Evolutionary conservation across 2,797 vertebrate species (phyloP), one percentile per base, ranked within the genome.

Genomic region (Coregonus ussuriensis): DNA sequence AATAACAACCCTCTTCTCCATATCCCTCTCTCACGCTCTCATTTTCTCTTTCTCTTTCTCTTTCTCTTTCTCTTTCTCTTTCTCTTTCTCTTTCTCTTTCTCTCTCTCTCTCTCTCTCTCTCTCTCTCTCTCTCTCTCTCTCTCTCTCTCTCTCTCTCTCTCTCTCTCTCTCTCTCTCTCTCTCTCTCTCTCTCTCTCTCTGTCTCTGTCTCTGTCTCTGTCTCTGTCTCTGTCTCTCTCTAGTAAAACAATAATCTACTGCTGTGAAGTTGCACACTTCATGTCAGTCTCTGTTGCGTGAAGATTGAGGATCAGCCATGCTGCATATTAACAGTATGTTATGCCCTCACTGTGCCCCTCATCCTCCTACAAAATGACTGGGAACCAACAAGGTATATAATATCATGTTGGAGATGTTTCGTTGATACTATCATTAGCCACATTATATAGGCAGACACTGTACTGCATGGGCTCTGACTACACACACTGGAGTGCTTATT

Each of bases 1-100:
- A 88, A 84, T 87, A 84, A 86, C 82, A 84, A 81, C 9, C 65
- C 29, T 15, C 21, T 16, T 16, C 29, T 3, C 25, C 5, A 31
- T 35, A 11, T 35, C 72, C 16, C 9, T 56, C 51, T 54, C 51
- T 33, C 71, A 18, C 80, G 75, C 81, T 78, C 77, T 31, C 5
- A 16, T 18, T 56, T 56, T 47, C 41, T 1, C 41, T 41, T 0
- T 41, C 13, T 53, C 52, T 53, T 9, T 15, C 14, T 31, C 6
- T 33, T 2, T 31, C 71, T 25, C 29, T 53, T 25, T 33, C 31
- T 33, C 31, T 33, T 3, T 33, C 31, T 33, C 31, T 33, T 0
- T 33, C 31, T 3, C 31, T 33, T 3, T 33, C 31, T 33, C 31
- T 33, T 3, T 3, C 31, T 33, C 31, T 33, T 1, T 33, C 31